These are phyloP conservation scores for Philopedon plagiatum DNA, from an alignment of 2,888 invertebrate species.

Conservation along the genomic window DNA sequence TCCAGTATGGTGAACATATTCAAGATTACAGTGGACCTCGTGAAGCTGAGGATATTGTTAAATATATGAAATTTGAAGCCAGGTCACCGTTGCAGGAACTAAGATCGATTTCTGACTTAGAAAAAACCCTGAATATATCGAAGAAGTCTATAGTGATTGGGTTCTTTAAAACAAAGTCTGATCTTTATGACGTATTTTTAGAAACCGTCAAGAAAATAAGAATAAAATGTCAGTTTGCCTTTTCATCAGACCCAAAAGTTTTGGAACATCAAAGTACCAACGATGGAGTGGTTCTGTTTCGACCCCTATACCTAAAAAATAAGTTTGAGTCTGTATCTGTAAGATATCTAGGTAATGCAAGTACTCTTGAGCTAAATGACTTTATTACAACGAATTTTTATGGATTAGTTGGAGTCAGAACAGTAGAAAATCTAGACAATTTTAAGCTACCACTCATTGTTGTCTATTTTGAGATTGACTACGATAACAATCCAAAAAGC, in stretches of 20 bases:
- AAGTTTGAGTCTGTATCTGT: slow-evolving; percentile 91
- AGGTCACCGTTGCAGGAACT: slow-evolving; percentile 95
- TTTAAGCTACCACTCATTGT: slow-evolving; percentile 92
- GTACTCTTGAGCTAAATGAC: slow-evolving; percentile 78
- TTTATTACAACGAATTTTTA: slow-evolving; percentile 91
- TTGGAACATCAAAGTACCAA: slow-evolving; percentile 84
- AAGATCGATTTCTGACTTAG: slow-evolving; percentile 77
- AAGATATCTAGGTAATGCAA: slow-evolving; percentile 81
- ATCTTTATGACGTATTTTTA: slow-evolving; percentile 86
- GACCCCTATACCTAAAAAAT: slow-evolving; percentile 90
- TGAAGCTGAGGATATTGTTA: slow-evolving; percentile 83
- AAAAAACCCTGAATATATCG: slow-evolving; percentile 78
- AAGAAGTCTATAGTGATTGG: slow-evolving; percentile 88
- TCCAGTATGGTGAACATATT: slow-evolving; percentile 89
- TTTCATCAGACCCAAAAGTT: slow-evolving; percentile 80
- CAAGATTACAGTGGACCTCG: slow-evolving; percentile 95
- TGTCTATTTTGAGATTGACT: slow-evolving; percentile 84
- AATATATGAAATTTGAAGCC: slow-evolving; percentile 92
- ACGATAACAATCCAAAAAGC: slow-evolving; percentile 92
- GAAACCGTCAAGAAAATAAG: slow-evolving; percentile 92
- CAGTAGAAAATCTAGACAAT: slow-evolving; percentile 79
- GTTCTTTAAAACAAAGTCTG: slow-evolving; percentile 84
- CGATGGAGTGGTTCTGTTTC: slow-evolving; percentile 88
- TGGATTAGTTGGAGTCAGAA: slow-evolving; percentile 67
- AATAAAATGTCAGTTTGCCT: slow-evolving; percentile 92